phyloP scores from a whole-genome alignment of 2,797 vertebrate genomes.

The Arrhamphus sclerolepis region DNA sequence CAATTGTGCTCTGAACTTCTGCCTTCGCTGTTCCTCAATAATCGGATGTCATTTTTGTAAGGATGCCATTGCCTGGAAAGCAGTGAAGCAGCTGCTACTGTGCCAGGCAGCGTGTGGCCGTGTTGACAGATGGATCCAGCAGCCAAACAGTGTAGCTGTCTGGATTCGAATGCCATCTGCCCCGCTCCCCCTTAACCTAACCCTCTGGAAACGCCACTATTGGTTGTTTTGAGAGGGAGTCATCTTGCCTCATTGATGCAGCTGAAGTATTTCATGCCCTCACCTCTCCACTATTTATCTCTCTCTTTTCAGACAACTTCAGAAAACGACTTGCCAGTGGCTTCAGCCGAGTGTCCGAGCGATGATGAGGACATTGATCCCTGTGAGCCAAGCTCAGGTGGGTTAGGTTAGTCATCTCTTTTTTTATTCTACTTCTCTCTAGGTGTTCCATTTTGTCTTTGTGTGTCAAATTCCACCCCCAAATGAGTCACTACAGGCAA shows the following conservation, averaged over 20 bases:
- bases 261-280: conserved; percentile 35
- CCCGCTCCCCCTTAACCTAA: conserved; percentile 46
- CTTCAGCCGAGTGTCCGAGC: conserved; percentile 97
- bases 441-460: conserved; percentile 75
- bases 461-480: conserved; percentile 54
- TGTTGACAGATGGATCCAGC: conserved; percentile 67
- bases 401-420: conserved; percentile 99
- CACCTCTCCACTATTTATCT: conserved; percentile 28
- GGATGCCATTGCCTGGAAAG: conserved; percentile 48
- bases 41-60: conserved; percentile 63
- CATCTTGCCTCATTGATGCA: conserved; percentile 35
- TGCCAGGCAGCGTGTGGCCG: conserved; percentile 34
- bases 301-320: conserved; percentile 86
- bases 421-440: conserved; percentile 91
- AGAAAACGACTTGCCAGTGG: conserved; percentile 95
- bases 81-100: conserved; percentile 53
- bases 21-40: conserved; percentile 53
- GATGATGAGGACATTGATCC: conserved; percentile 99
- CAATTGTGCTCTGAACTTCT: conserved; percentile 62
- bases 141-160: conserved; percentile 55
- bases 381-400: conserved; percentile 99
- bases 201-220: conserved; percentile 38
- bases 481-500: conserved; percentile 29
- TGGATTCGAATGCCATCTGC: conserved; percentile 55
- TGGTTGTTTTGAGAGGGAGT: conserved; percentile 33